These are phyloP conservation scores for Mycalesis mineus DNA, from an alignment of 2,888 invertebrate species.

Conservation along the genomic window DNA sequence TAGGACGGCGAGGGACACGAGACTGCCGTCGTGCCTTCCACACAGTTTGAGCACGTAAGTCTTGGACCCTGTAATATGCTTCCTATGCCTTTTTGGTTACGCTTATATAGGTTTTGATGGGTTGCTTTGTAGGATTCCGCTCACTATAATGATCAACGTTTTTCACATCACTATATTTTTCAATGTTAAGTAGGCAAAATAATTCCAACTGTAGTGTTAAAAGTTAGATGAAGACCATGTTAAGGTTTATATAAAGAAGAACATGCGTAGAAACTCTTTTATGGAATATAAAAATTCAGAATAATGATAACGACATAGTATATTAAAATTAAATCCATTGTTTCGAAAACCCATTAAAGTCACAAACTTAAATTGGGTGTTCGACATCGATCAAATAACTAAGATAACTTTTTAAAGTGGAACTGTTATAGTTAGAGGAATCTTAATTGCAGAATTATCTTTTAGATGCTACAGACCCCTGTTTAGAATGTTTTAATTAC, in stretches of 20 bases:
- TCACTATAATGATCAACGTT: not conserved
- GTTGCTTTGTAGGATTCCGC: not conserved
- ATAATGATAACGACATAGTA: too few species aligned
- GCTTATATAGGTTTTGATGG: not conserved
- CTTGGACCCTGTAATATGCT: conserved; percentile 12
- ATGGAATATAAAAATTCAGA: too few species aligned
- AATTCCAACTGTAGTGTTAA: too few species aligned
- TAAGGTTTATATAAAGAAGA: too few species aligned
- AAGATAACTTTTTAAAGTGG: not conserved
- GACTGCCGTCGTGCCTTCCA: conserved; percentile 63
- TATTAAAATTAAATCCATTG: too few species aligned
- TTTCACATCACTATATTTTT: not conserved
- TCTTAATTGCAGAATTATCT: not conserved
- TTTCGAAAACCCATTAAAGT: too few species aligned
- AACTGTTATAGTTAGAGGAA: not conserved
- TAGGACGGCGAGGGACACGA: conserved; percentile 72
- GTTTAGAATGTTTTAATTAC: not conserved
- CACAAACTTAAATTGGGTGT: too few species aligned
- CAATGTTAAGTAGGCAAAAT: too few species aligned
- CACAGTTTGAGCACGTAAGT: conserved; percentile 72
- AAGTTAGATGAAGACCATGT: too few species aligned
- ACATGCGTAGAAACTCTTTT: too few species aligned
- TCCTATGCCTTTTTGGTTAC: not conserved
- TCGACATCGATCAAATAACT: too few species aligned
- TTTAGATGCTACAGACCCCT: not conserved